Evolutionary conservation across 2,797 vertebrate species (phyloP), one percentile per base, ranked within the genome.

Genomic region (Acanthornis magna): DNA sequence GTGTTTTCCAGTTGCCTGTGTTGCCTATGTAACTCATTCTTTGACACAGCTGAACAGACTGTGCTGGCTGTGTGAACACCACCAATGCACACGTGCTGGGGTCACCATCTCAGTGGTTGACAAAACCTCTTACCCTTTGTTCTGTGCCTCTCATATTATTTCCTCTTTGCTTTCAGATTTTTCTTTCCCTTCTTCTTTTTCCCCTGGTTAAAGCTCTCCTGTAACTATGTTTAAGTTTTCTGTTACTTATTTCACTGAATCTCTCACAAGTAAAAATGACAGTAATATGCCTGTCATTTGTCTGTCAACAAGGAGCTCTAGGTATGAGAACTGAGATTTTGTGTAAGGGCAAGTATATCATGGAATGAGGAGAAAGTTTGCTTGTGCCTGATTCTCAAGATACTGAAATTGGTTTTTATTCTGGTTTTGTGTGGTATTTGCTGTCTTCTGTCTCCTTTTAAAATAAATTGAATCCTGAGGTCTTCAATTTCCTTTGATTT

Each of bases 31-130:
- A 51, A 25, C n/a, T 63, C 48, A 7, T 61, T 14, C 14, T 76
- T 29, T 60, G 72, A 17, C 0, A 1, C 38, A 83, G 45, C 53
- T 30, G 9, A 60, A 29, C 50, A 73, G 45, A 51, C 20, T 0
- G 0, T 48, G 62, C 57, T 5, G 6, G 32, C 36, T 50, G 23
- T 47, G 48, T 74, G 60, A 29, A 22, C 54, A 36, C n/a, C 55
- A 57, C 45, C 57, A 16, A n/a, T 5, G 11, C 14, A 9, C 45
- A 5, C 0, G 1, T 48, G 47, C 62, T 71, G 50, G 23, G 38
- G 8, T 43, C 57, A 63, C 27, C 4, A 0, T 75, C 66, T 29
- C 34, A 36, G 30, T 32, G 48, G 27, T 0, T 48, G 43, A 25
- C 4, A 68, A 82, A 57, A 66, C 13, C n/a, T 23, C 22, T 45